Conservation (phyloP, 2,888 invertebrate species). For the Pomacea canaliculata region DNA sequence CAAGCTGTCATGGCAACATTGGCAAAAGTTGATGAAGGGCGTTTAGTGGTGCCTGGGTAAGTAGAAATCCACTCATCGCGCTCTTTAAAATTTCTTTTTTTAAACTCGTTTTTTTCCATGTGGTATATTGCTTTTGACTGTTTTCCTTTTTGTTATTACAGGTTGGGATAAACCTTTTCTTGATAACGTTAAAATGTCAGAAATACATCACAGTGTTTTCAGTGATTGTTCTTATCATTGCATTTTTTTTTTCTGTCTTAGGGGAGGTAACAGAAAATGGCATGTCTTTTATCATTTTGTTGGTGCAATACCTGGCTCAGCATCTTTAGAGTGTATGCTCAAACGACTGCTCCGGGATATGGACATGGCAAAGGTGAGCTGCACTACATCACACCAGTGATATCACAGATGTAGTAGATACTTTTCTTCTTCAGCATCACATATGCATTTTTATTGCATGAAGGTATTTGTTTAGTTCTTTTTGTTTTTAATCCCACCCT, state of each 20-base stretch:
- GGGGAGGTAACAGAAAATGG: constrained; percentile 54
- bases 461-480: too few species aligned
- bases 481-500: too few species aligned
- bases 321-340: constrained; percentile 61
- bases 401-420: too few species aligned
- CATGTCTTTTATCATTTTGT: constrained; percentile 68
- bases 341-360: constrained; percentile 63
- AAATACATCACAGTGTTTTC: not conserved
- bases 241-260: constrained; percentile 30
- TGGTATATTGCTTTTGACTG: not conserved
- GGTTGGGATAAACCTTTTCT: not conserved
- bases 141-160: not conserved
- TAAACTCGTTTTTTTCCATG: not conserved
- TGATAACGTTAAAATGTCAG: too few species aligned
- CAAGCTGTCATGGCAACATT: constrained; percentile 53
- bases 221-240: not conserved
- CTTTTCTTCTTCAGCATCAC: too few species aligned
- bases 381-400: not conserved
- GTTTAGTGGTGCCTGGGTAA: constrained; percentile 47
- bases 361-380: constrained; percentile 48
- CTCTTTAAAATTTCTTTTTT: not conserved
- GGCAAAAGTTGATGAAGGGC: constrained; percentile 41
- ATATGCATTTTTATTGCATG: too few species aligned
- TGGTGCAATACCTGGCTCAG: constrained; percentile 68
- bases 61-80: not conserved